Base-by-base conservation (phyloP, 1,140 invertebrate genomes). In the Bacillus rossius region DNA sequence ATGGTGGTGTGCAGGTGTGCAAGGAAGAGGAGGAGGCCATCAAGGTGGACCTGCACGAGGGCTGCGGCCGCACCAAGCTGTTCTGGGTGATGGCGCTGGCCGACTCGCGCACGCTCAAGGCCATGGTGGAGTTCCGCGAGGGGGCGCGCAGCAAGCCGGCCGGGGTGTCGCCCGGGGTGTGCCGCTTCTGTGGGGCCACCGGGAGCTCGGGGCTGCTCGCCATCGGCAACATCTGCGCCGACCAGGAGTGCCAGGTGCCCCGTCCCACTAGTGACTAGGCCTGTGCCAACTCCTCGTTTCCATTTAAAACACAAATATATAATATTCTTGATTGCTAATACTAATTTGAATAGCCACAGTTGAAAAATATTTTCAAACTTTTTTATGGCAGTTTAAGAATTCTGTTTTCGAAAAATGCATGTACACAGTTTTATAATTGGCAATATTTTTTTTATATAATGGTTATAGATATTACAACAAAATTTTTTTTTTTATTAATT, bases 21-120 rank as follows among this genome's bases (percentile, higher is more conserved):
- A 96, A 96, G 74, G 93, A 97, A 68, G 94, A 97, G 69, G 92
- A 96, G 71, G 92, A 95, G 70, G 91, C 93, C 0, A 91, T 94
- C 43, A 82, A 94, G 56, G 92, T 98, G 1, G 94, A 98, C 73
- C 79, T 97, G 10, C 95, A 98, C 70, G 95, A 98, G 74, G 94
- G 94, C 0, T 98, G 95, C 71, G 94, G 94, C 0, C 80, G 95
- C 49, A 95, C 91, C 0, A 98, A 98, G 71, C 76, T 98, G 2
- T 97, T 96, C 71, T 98, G 94, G 94, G 78, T 98, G 0, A 78
- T 98, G 64, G 86, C 94, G 2, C 73, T 98, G 4, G 93, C 95
- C 1, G 95, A 98, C 68, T 91, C 92, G 0, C 84, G 88, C 58
- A 97, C 93, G 0, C 74, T 98, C 1, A 98, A 98, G 73, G 93